Evolutionary conservation across 2,113 vertebrate genomes (phyloP), one percentile per base, ranked within the genome.

Genomic region (Ornithorhynchus anatinus): DNA sequence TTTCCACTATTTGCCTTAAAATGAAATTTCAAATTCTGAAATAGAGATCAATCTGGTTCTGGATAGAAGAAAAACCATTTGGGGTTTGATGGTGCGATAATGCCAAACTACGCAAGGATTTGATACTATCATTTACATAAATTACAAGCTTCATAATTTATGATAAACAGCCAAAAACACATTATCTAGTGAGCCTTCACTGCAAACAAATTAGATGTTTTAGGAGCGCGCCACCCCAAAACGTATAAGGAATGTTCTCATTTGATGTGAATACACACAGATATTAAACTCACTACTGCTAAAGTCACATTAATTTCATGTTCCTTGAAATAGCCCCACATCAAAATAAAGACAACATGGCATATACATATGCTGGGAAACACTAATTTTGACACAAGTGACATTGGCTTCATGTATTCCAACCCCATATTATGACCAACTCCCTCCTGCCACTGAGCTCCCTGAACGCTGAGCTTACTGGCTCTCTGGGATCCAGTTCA

Each of bases 131-230:
- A 85, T 72, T 79, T 82, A 70, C 59, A 81, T 62, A 54, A 68
- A 86, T 69, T 75, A 72, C 23, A 88, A 77, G 81, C 83, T 77
- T 76, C 66, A 85, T 80, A 79, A 59, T 57, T 25, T 35, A 59
- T 2, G 8, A 69, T 52, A 81, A 81, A 78, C 59, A 84, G 25
- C 11, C 45, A 59, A n/a, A 82, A 80, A 48, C 32, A 50, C 25
- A 40, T 38, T 48, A 60, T 54, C 61, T 56, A 37, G 51, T 76
- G 64, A 73, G 64, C 35, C 1, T 53, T 58, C 25, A 38, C 57
- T 76, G 43, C 77, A 51, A 66, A 80, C 84, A 79, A 56, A 58
- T 59, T 70, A 20, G 64, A 68, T 85, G 29, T 64, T 82, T 65
- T 65, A 85, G 80, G 29, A 88, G 84, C 81, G 82, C 5, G 15